Conservation (phyloP, 2,797 vertebrate genomes). For the Molothrus aeneus region DNA sequence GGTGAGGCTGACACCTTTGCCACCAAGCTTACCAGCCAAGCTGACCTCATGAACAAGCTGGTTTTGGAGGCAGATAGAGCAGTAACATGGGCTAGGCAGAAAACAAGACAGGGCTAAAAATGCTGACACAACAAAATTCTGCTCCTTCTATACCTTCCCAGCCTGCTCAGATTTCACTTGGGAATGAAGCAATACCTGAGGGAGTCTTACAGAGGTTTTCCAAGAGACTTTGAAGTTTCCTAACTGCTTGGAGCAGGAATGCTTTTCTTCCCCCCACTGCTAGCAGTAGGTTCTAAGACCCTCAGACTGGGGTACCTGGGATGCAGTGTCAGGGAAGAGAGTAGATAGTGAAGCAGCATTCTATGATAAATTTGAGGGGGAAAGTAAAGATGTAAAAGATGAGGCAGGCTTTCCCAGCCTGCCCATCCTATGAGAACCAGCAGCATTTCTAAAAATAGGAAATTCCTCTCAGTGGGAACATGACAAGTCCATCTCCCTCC, state of each 20-base stretch:
- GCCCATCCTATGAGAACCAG: conserved; percentile 16
- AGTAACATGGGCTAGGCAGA: background rate
- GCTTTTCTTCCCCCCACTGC: background rate
- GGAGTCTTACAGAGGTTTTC: background rate
- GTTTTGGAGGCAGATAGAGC: background rate
- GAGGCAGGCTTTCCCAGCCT: conserved; percentile 2
- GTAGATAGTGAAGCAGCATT: background rate
- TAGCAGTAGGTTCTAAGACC: background rate
- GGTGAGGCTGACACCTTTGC: background rate
- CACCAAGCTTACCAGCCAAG: background rate
- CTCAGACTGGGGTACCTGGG: background rate
- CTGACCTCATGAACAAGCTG: background rate
- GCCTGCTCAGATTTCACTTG: background rate
- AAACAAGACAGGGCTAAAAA: background rate
- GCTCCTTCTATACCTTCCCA: background rate
- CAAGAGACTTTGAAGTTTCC: background rate
- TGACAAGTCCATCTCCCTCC: background rate
- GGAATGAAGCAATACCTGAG: background rate
- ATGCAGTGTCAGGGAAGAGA: background rate
- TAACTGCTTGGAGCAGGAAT: background rate
- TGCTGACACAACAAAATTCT: background rate
- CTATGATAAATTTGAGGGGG: background rate
- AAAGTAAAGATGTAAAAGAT: background rate
- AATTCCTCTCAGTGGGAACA: conserved; percentile 21
- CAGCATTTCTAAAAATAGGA: conserved; percentile 48